phyloP scores from a whole-genome alignment of 2,888 invertebrate species.

The Pristionchus mayeri region DNA sequence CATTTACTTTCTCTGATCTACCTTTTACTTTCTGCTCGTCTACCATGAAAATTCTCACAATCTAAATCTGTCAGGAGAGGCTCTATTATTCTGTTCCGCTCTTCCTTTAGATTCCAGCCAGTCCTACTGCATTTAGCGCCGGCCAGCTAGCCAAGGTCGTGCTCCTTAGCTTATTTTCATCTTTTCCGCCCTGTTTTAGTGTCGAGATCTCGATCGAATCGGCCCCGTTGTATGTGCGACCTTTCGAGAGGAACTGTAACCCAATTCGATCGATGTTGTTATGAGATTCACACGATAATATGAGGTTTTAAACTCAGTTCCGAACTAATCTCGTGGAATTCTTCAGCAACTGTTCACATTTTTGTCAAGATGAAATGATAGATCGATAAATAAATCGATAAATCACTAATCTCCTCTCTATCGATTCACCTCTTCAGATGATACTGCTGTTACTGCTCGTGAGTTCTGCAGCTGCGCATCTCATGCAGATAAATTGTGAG shows the following conservation, averaged over 20 bases:
- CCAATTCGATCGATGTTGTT: neutral
- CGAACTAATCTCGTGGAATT: too few relatives aligned
- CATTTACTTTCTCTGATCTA: neutral
- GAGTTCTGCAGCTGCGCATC: too few relatives aligned
- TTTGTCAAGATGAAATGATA: too few relatives aligned
- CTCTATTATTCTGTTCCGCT: neutral
- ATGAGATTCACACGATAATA: neutral
- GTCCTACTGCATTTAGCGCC: neutral
- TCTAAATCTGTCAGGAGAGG: neutral
- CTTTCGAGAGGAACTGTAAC: neutral
- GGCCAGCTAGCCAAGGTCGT: constrained; percentile 29
- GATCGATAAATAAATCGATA: too few relatives aligned
- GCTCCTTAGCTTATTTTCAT: neutral
- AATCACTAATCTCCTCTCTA: too few relatives aligned
- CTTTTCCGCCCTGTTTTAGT: neutral
- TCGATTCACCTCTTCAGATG: too few relatives aligned
- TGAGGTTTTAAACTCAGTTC: too few relatives aligned
- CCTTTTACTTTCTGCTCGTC: neutral
- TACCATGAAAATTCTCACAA: neutral
- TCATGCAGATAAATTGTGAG: too few relatives aligned
- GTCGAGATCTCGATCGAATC: neutral
- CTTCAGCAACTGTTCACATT: too few relatives aligned
- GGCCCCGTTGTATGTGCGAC: neutral
- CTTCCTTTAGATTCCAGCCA: neutral
- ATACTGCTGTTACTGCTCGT: too few relatives aligned